These are phyloP conservation scores for Pan troglodytes DNA, from an alignment of 2,113 vertebrate genomes.

Conservation along the genomic window NHGRI_mPanTro3-v2.1_pri NC_072415.2:73307001-73307500, in stretches of 20 bases:
- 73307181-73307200: constrained; percentile 62
- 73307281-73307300: constrained; percentile 59
- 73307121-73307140: constrained; percentile 25
- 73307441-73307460: constrained; percentile 69
- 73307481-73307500: constrained; percentile 14
- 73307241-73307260: constrained; percentile 52
- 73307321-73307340: constrained; percentile 39
- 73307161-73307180: constrained; percentile 57
- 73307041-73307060: constrained; percentile 45
- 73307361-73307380: neutral
- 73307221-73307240: constrained; percentile 45
- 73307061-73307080: neutral
- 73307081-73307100: constrained; percentile 21
- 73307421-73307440: neutral
- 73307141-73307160: constrained; percentile 35
- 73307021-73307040: neutral
- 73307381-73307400: neutral
- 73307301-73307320: neutral
- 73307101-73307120: constrained; percentile 57
- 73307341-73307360: constrained; percentile 34
- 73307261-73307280: constrained; percentile 66
- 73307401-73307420: constrained; percentile 39
- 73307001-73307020: neutral
- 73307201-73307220: constrained; percentile 41
- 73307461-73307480: constrained; percentile 55